phyloP scores from a whole-genome alignment of 2,888 invertebrate genomes.

The Drosophila demipolita region DNA sequence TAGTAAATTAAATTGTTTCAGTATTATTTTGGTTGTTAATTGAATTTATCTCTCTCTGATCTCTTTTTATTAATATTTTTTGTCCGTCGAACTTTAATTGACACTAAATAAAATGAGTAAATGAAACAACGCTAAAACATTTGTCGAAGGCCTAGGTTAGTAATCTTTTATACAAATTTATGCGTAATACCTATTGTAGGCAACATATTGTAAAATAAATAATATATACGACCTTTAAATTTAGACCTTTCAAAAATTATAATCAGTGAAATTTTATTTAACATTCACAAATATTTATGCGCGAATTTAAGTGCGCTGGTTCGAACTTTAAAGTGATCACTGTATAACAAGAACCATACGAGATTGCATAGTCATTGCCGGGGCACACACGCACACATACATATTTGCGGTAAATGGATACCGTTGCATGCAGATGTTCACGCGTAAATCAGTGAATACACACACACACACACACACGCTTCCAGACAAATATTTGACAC shows the following conservation, averaged over 20 bases:
- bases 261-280: background rate
- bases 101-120: background rate
- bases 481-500: slow-evolving; percentile 13
- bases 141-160: background rate
- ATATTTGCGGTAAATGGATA: slow-evolving; percentile 40
- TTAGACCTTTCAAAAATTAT: background rate
- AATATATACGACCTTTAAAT: background rate
- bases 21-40: background rate
- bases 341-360: slow-evolving; percentile 22
- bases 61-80: background rate
- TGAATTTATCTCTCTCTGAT: background rate
- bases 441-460: slow-evolving; percentile 46
- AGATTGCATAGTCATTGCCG: slow-evolving; percentile 46
- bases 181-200: background rate
- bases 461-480: slow-evolving; percentile 26
- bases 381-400: slow-evolving; percentile 9
- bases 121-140: background rate
- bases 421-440: slow-evolving; percentile 60
- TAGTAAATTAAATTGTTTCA: background rate
- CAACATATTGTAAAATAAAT: background rate
- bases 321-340: background rate
- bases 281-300: background rate
- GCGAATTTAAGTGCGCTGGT: background rate
- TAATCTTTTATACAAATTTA: background rate
- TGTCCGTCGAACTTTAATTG: background rate